Evolutionary conservation across 2,888 invertebrate genomes (phyloP), one percentile per base, ranked within the genome.

Genomic region (Eutolmus rufibarbis): DNA sequence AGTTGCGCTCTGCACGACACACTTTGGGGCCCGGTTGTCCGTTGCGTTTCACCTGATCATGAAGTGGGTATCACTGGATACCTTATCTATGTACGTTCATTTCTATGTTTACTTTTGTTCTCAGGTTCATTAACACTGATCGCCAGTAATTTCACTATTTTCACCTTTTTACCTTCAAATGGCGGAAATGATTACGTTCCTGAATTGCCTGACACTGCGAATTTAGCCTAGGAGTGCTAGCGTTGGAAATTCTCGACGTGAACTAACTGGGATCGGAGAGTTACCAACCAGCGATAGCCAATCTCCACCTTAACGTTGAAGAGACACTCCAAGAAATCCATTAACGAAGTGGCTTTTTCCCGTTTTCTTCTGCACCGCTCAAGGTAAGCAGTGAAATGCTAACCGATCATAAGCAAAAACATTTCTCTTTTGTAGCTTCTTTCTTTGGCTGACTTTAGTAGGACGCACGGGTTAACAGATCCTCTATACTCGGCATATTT

Each of bases 391-490:
- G 74, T 84, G 84, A 84, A 84, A 84, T 84, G 84, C 8, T 40
- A 66, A n/a, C 19, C 84, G 40, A 84, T 40, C 28, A 84, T 84
- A 40, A 57, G 74, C 66, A 19, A 37, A 74, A 84, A 12, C 84
- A 84, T 84, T 84, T 84, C 84, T 84, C 84, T 74, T 66, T 84
- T 74, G 84, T 40, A 43, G 40, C 66, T 84, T 84, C 66, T 81
- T 84, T 57, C 66, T 84, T 84, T 74, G 28, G 37, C 84, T 66
- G 40, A 84, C 66, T 74, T 84, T 84, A 66, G 57, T 84, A 74
- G 84, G 74, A 40, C 84, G 84, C 40, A 9, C 37, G 84, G 66
- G 74, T 84, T 84, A 66, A 66, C 84, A 84, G 66, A 84, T 84
- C 66, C n/a, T 34, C 40, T 43, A 28, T 14, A 43, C 14, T 43